Base-by-base conservation (phyloP, 2,888 invertebrate genomes). In the Cremastinae sp. region DNA sequence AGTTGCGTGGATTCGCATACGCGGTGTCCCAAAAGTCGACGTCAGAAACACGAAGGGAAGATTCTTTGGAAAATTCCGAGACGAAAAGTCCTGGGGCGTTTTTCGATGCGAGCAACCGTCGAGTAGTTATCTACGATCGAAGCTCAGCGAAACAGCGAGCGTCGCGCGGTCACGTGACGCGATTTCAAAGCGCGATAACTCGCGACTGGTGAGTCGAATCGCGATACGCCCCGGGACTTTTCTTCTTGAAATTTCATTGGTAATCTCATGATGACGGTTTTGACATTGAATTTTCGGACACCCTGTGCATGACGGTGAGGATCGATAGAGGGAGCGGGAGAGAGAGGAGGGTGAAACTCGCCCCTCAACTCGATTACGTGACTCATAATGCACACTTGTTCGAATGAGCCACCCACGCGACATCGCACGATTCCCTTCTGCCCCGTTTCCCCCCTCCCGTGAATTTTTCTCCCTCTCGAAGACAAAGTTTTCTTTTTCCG, bases 301-400 rank as follows among this genome's bases (percentile, higher is more conserved):
- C 28, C 28, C 28, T 28, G 28, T 28, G 5, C 28, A 28, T n/a
- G 83, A 82, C 80, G 82, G 78, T 62, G 69, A 75, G 80, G 84
- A 85, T 85, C 85, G 81, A 85, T 85, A 85, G 78, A 68, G 68
- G 73, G 82, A 80, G 71, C n/a, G 56, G 16, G 61, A 45, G 38
- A 45, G 56, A 22, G 56, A 53, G 47, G 80, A 78, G 81, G 83
- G 82, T 82, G 82, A 76, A 78, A 79, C 79, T 64, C 79, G 79
- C 74, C 68, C 86, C 83, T 82, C 82, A 70, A 79, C 81, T 79
- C 82, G 82, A 85, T 85, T 85, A 82, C 86, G 79, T 87, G 87
- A 87, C 85, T 87, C 87, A 87, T 85, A 86, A 83, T 83, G 76
- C 84, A 85, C 82, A 84, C 83, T 84, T 83, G 83, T 79, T 75